A percentile compares a stretch with the other conserved stretches of the same genome.
Evolutionary conservation across 2,888 invertebrate genomes (phyloP).

Genomic region (Agonopterix alstromeriana): DNA sequence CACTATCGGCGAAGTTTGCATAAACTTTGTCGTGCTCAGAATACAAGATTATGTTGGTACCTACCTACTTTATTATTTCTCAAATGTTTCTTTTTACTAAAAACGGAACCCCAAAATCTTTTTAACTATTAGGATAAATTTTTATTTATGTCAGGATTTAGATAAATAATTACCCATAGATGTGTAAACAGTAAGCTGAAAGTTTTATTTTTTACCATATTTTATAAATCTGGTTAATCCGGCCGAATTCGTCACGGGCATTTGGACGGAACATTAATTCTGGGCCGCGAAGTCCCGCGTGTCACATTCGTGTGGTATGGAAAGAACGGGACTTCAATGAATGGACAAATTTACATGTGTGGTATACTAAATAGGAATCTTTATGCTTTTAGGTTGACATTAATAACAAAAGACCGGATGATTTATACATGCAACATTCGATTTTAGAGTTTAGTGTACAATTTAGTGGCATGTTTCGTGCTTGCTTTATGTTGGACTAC

Average conservation of each 20-base stretch:
- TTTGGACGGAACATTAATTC: constrained; percentile 11
- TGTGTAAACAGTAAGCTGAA: constrained; percentile 64
- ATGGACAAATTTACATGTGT: constrained; percentile 7
- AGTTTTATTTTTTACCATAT: constrained; percentile 53
- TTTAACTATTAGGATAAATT: constrained; percentile 28
- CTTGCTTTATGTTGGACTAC: constrained; percentile 3
- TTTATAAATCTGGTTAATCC: constrained; percentile 54
- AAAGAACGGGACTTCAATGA: constrained; percentile 2
- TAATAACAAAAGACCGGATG: constrained; percentile 68
- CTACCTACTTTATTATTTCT: no score
- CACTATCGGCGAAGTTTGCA: no score
- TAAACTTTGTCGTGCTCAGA: no score
- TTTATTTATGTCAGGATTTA: constrained; percentile 63
- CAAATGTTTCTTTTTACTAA: no score
- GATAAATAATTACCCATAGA: constrained; percentile 60
- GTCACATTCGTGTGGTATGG: neutral
- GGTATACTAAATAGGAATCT: constrained; percentile 70
- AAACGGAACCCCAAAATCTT: constrained; percentile 22
- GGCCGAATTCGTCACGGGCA: constrained; percentile 33
- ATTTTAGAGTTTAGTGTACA: constrained; percentile 9
- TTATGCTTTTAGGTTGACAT: constrained; percentile 66
- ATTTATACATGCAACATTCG: constrained; percentile 41
- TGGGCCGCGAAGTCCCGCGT: neutral
- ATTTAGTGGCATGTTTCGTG: constrained; percentile 1
- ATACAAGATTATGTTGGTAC: no score